Conservation (phyloP, 2,113 vertebrate species). For the Takifugu flavidus region DNA sequence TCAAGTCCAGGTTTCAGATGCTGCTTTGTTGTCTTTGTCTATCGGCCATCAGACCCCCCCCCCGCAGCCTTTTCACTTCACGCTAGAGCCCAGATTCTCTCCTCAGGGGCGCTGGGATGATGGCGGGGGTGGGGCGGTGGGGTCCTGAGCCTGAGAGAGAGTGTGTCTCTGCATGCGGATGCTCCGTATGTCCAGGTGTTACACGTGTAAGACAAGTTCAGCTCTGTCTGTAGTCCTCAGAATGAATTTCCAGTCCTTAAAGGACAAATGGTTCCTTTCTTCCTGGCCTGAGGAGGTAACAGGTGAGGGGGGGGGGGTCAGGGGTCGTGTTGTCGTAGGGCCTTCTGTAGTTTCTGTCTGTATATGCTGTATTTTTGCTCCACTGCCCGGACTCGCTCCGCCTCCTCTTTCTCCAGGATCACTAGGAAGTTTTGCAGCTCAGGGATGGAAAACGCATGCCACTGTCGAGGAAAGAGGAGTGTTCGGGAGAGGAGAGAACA, state of each 20-base stretch:
- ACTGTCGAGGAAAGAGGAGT: conserved; percentile 70
- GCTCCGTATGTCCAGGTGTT: conserved; percentile 20
- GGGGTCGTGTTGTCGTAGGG: conserved; percentile 70
- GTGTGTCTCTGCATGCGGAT: conserved; percentile 17
- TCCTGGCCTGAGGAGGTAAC: conserved; percentile 40
- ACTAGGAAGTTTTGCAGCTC: conserved; percentile 97
- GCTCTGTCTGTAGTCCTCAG: conserved; percentile 29
- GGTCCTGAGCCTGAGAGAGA: conserved; percentile 69
- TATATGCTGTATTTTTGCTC: conserved; percentile 82
- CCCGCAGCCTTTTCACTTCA: conserved; percentile 24
- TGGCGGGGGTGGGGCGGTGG: conserved; percentile 5
- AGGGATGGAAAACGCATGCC: conserved; percentile 94
- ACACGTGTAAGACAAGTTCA: conserved; percentile 27
- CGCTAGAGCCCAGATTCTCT: conserved; percentile 8
- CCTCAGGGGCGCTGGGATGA: conserved; percentile 8
- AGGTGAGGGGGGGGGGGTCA: conserved; percentile 55
- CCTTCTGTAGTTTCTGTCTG: conserved; percentile 82
- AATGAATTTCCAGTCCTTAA: conserved; percentile 12
- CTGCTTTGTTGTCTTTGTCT: conserved; percentile 21
- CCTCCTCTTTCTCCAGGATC: conserved; percentile 90
- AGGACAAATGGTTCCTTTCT: conserved; percentile 19
- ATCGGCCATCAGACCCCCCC: conserved; percentile 27
- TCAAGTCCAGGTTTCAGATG: conserved; percentile 17
- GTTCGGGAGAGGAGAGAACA: too few relatives aligned
- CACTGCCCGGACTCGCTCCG: conserved; percentile 86